These are phyloP conservation scores for Dascillus cervinus DNA, from an alignment of 2,888 invertebrate species.

Conservation along the genomic window DNA sequence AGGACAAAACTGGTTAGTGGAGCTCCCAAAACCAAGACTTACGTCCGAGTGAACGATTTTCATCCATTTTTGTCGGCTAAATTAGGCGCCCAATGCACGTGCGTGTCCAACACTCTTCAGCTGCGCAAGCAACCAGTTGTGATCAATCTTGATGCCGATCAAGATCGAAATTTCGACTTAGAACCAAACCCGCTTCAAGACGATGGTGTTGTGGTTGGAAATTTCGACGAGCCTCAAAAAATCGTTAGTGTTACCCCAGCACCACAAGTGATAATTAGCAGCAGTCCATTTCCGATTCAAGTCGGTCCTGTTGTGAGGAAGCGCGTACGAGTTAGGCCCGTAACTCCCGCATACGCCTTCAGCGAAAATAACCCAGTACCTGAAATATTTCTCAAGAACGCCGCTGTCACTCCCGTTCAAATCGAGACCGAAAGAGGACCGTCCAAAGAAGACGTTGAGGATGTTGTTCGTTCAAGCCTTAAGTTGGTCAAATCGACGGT, in stretches of 20 bases:
- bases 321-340: conserved; percentile 18
- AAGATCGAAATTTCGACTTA: conserved; percentile 17
- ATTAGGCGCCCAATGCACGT: conserved; percentile 66
- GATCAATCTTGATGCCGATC: conserved; percentile 21
- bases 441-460: conserved; percentile 20
- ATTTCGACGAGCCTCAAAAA: conserved; percentile 27
- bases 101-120: conserved; percentile 51
- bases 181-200: conserved; percentile 2
- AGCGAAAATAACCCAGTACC: conserved; percentile 7
- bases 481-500: conserved; percentile 33
- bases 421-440: conserved; percentile 14
- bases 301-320: conserved; percentile 10
- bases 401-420: conserved; percentile 8
- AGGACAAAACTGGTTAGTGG: too few species aligned
- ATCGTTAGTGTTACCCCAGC: conserved; percentile 27
- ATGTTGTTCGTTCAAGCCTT: conserved; percentile 29
- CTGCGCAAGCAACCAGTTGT: conserved; percentile 40
- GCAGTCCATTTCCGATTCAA: conserved; percentile 10
- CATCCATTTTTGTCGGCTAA: conserved; percentile 64
- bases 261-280: conserved; percentile 17
- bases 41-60: conserved; percentile 63
- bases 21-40: conserved; percentile 47
- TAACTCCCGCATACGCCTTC: conserved; percentile 7
- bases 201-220: conserved; percentile 20
- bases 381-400: conserved; percentile 16